Evolutionary conservation across 2,888 invertebrate genomes (phyloP).

Genomic region (Yponomeuta evonymella): DNA sequence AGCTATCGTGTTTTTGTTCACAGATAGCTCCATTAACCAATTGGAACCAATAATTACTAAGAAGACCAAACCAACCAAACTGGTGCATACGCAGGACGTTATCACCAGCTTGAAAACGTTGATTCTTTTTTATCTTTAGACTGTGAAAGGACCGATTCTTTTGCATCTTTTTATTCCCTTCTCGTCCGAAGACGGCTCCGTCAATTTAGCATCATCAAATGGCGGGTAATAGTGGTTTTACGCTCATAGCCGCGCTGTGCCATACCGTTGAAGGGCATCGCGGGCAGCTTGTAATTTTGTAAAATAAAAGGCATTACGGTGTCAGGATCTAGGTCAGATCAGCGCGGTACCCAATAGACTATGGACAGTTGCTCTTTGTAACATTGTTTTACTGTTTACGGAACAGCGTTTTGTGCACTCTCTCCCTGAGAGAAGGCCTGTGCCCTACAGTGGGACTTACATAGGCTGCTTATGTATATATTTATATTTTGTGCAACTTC

Average conservation of each 20-base stretch:
- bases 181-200: neutral
- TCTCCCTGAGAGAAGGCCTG: too few species aligned
- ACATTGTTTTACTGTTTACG: neutral
- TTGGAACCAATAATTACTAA: too few species aligned
- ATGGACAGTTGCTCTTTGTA: neutral
- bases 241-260: neutral
- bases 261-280: constrained; percentile 14
- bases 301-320: constrained; percentile 21
- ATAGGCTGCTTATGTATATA: too few species aligned
- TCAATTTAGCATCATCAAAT: constrained; percentile 12
- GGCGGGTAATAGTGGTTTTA: constrained; percentile 6
- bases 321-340: constrained; percentile 21
- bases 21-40: too few species aligned
- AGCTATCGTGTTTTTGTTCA: too few species aligned
- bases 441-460: too few species aligned
- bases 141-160: neutral
- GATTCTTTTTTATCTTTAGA: neutral
- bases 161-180: neutral
- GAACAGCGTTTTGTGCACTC: too few species aligned
- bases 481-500: too few species aligned
- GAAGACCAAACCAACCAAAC: too few species aligned
- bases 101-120: too few species aligned
- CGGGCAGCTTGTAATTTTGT: constrained; percentile 19
- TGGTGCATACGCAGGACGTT: too few species aligned
- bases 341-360: constrained; percentile 1